phyloP scores from a whole-genome alignment of 2,113 vertebrate species.

The Mirza zaza region DNA sequence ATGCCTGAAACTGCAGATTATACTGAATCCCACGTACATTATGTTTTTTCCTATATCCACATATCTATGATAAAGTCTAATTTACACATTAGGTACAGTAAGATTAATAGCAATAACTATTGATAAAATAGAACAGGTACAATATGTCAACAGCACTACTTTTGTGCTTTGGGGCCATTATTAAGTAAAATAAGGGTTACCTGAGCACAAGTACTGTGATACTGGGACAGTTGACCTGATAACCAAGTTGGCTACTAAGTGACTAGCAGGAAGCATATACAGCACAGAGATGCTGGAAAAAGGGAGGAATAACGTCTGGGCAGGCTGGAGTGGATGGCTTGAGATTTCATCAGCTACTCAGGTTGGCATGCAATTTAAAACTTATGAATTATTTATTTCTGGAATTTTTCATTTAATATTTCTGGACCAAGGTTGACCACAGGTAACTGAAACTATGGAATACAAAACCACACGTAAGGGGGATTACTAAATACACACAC shows the following conservation, averaged over 20 bases:
- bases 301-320: neutral
- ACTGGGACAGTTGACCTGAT: neutral
- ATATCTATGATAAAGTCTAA: neutral
- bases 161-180: neutral
- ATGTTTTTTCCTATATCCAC: neutral
- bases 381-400: neutral
- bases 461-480: neutral
- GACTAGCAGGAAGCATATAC: neutral
- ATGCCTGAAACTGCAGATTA: neutral
- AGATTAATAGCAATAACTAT: neutral
- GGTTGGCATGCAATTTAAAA: neutral
- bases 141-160: neutral
- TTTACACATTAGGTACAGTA: neutral
- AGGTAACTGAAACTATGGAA: neutral
- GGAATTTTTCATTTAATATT: neutral
- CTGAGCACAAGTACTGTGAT: neutral
- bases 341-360: neutral
- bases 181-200: neutral
- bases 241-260: neutral
- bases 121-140: neutral
- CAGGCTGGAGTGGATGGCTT: no score
- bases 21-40: neutral
- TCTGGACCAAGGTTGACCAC: neutral
- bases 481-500: neutral
- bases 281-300: neutral